Conservation (phyloP, 2,888 invertebrate genomes). For the Penaeus monodon region DNA sequence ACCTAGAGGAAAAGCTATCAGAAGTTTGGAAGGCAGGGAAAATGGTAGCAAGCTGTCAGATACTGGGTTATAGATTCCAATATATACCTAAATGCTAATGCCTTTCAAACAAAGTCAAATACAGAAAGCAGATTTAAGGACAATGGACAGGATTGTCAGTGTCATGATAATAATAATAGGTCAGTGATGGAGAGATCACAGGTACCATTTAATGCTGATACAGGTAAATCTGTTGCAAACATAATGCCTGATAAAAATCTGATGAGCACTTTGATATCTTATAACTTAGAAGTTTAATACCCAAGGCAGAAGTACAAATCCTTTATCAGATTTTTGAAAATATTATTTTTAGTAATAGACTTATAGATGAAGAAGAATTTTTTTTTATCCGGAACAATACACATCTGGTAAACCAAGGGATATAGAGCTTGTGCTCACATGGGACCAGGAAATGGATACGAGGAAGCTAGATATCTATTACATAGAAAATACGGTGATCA, state of each 20-base stretch:
- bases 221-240: no score
- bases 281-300: constrained; percentile 12
- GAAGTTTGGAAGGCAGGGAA: no score
- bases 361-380: neutral
- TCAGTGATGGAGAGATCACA: neutral
- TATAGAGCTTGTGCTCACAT: constrained; percentile 1
- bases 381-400: constrained; percentile 12
- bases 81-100: no score
- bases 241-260: neutral
- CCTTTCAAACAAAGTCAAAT: no score
- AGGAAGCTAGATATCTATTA: constrained; percentile 9
- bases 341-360: neutral
- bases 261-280: constrained; percentile 1
- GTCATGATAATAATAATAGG: neutral
- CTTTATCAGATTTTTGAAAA: constrained; percentile 1
- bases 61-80: no score
- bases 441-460: neutral
- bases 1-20: no score
- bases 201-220: neutral
- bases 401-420: constrained; percentile 2
- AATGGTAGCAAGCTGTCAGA: no score
- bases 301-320: constrained; percentile 7
- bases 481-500: constrained; percentile 11
- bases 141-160: no score
- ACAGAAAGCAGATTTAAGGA: no score